phyloP scores from a whole-genome alignment of 1,140 invertebrate genomes.

The Phortica variegata region DNA sequence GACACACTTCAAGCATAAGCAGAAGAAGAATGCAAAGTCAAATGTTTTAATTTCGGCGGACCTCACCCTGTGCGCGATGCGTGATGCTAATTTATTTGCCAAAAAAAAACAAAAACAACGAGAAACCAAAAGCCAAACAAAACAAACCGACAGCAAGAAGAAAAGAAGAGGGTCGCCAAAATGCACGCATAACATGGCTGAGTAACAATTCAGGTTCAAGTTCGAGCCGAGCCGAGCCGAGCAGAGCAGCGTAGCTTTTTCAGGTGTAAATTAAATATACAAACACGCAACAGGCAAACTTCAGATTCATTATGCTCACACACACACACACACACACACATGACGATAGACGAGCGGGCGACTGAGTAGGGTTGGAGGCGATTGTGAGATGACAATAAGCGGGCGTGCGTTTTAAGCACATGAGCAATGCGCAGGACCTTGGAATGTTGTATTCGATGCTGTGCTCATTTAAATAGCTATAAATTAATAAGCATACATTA shows the following conservation, averaged over 20 bases:
- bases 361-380: no score
- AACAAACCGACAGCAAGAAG: conserved; percentile 15
- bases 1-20: conserved; percentile 5
- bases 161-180: not conserved
- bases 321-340: conserved; percentile 6
- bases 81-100: conserved; percentile 51
- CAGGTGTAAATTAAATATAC: conserved; percentile 54
- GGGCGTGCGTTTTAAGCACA: no score
- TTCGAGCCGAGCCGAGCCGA: conserved; percentile 15
- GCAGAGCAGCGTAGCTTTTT: not conserved
- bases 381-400: no score
- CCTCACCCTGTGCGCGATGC: conserved; percentile 38
- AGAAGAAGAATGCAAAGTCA: conserved; percentile 23
- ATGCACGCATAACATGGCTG: conserved; percentile 20
- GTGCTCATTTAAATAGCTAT: conserved; percentile 52
- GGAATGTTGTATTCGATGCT: conserved; percentile 30
- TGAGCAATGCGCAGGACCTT: no score
- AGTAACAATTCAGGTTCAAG: conserved; percentile 50
- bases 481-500: conserved; percentile 54
- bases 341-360: no score
- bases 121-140: no score
- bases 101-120: no score
- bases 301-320: conserved; percentile 36
- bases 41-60: conserved; percentile 35
- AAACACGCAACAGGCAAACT: conserved; percentile 34